Evolutionary conservation across 1,140 invertebrate genomes (phyloP).

Genomic region (Anastrepha ludens): DNA sequence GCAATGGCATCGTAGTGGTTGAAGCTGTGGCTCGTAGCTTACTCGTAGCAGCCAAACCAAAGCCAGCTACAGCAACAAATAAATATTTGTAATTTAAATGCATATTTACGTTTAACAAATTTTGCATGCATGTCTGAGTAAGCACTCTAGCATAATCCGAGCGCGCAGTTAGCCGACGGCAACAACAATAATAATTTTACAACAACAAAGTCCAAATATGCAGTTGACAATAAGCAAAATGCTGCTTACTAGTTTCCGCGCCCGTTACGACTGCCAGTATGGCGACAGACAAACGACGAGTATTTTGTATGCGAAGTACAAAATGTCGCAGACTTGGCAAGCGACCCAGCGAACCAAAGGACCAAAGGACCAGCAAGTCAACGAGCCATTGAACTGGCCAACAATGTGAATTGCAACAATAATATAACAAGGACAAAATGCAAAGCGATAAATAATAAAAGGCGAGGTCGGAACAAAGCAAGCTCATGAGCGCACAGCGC

Average conservation of each 20-base stretch:
- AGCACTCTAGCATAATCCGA: conserved; percentile 49
- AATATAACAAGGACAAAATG: conserved; percentile 43
- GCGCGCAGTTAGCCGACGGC: background rate
- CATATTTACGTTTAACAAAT: conserved; percentile 53
- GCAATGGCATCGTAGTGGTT: background rate
- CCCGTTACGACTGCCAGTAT: background rate
- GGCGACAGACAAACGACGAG: background rate
- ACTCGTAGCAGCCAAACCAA: background rate
- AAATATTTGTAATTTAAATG: conserved; percentile 38
- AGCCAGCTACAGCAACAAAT: background rate
- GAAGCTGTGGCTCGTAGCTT: background rate
- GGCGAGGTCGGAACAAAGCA: conserved; percentile 16
- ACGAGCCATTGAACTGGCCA: background rate
- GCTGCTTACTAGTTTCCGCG: background rate
- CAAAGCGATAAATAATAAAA: conserved; percentile 43
- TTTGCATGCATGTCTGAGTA: conserved; percentile 51
- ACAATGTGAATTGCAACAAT: conserved; percentile 41
- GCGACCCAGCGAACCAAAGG: background rate
- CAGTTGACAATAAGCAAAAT: background rate
- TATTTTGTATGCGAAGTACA: conserved; percentile 35
- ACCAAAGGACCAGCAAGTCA: background rate
- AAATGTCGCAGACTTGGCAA: conserved; percentile 41
- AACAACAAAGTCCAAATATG: background rate
- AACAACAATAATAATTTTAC: background rate
- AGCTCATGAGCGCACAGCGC: background rate